Base-by-base conservation (phyloP, 1,140 invertebrate genomes). In the Drosophila nebulosa region DNA sequence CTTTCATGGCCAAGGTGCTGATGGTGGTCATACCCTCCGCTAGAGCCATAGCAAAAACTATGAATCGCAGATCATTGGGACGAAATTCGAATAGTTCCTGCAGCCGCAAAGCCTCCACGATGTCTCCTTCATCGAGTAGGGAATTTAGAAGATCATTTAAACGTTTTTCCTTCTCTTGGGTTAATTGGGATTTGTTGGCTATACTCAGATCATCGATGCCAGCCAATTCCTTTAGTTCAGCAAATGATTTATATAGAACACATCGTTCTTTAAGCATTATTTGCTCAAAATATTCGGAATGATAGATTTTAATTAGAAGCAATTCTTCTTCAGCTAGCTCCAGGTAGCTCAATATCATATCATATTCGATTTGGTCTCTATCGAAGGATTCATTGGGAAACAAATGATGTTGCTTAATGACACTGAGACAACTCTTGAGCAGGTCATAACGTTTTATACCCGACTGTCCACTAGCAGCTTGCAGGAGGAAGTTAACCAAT, bases 1-100 rank as follows among this genome's bases (percentile, higher is more conserved):
- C 90, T 66, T 91, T 89, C 18, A 60, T 69, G 2, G 90, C 78
- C 35, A 91, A 69, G 74, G 84, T 88, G 7, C 71, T 75, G 12
- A 89, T 79, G 36, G 78, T 89, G 2, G 90, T 83, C 62, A 91
- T 74, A 57, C 92, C 92, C 76, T 93, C 93, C 9, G 93, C 93
- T 59, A 93, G 65, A 7, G 89, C 90, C 79, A 92, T 91, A 50
- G 92, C 93, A 24, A 92, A 90, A 14, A 92, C 92, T 42, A 93
- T 78, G 57, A 93, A 92, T 12, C 92, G 88, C 56, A 93, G 72
- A 66, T 93, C 92, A 12, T 86, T 74, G 14, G 90, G 90, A 3
- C 89, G 88, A 58, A 90, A 90, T 24, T 90, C 79, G 57, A 93
- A 93, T 24, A 93, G 90, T 55, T 90, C 92, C 59, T 92, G 91